Conservation (phyloP, 2,888 invertebrate species). For the Cosmopolites sordidus region DNA sequence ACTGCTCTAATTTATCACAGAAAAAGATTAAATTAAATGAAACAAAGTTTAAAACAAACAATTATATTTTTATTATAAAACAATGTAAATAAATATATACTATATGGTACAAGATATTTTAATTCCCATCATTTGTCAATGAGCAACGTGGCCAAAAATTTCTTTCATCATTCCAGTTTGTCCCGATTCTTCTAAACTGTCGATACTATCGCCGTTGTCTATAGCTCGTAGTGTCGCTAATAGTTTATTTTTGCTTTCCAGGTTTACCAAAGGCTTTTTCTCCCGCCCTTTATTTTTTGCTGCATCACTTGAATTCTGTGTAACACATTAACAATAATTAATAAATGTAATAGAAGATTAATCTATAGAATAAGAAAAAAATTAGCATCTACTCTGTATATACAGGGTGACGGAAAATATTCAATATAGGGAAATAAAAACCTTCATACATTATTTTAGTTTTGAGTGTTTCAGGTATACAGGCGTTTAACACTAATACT, state of each 20-base stretch:
- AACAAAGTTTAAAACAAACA: background rate
- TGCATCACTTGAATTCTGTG: too few relatives aligned
- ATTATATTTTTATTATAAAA: conserved; percentile 1
- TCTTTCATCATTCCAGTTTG: conserved; percentile 36
- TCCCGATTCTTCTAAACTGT: conserved; percentile 28
- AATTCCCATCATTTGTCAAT: conserved; percentile 4
- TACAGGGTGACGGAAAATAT: too few relatives aligned
- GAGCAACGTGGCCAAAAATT: conserved; percentile 32
- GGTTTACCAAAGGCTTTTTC: conserved; percentile 35
- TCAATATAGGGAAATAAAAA: too few relatives aligned
- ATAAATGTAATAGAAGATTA: too few relatives aligned
- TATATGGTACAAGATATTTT: background rate
- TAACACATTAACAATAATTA: too few relatives aligned
- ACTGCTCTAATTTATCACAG: too few relatives aligned
- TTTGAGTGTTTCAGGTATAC: too few relatives aligned
- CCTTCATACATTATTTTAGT: too few relatives aligned
- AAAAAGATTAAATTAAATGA: too few relatives aligned
- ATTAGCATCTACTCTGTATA: too few relatives aligned
- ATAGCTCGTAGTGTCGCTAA: conserved; percentile 62
- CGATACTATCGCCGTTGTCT: conserved; percentile 51
- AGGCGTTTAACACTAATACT: too few relatives aligned
- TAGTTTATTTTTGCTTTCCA: conserved; percentile 54
- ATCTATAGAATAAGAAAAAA: too few relatives aligned
- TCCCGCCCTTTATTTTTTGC: background rate
- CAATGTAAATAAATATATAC: conserved; percentile 1